These are phyloP conservation scores for Okapia johnstoni DNA, from an alignment of 2,113 vertebrate species.

Conservation along the genomic window DNA sequence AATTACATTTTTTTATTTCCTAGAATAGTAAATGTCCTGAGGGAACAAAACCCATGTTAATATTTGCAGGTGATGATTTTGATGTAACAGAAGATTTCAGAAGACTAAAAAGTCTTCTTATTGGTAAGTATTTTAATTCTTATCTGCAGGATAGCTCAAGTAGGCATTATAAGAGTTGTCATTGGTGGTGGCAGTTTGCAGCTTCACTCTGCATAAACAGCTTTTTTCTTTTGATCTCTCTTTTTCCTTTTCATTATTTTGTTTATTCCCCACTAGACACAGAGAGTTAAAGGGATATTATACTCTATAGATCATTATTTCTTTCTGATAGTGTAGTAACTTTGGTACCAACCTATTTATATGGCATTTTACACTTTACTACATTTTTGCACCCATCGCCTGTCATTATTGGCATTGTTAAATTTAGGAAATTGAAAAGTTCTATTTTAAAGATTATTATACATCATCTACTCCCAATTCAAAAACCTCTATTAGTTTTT, in stretches of 20 bases:
- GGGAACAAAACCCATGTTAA: conserved; percentile 94
- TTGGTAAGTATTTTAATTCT: conserved; percentile 80
- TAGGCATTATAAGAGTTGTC: neutral
- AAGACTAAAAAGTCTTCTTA: conserved; percentile 91
- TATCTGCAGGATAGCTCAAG: neutral
- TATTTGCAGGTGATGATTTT: conserved; percentile 95
- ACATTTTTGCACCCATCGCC: neutral
- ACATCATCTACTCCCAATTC: neutral
- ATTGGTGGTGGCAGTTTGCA: neutral
- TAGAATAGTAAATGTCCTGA: conserved; percentile 92
- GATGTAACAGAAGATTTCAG: conserved; percentile 87
- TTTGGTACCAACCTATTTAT: neutral
- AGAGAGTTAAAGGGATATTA: neutral
- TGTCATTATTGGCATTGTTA: neutral
- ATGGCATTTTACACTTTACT: neutral
- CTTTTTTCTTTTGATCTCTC: neutral
- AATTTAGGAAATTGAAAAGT: neutral
- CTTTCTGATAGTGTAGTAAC: neutral
- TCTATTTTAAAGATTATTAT: neutral
- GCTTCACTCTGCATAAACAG: neutral
- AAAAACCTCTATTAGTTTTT: neutral
- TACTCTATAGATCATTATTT: neutral
- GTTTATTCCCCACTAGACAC: neutral
- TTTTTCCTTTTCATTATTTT: neutral
- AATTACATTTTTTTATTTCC: conserved; percentile 1